Evolutionary conservation across 2,797 vertebrate genomes (phyloP).

Genomic region (Siniperca obscura): DNA sequence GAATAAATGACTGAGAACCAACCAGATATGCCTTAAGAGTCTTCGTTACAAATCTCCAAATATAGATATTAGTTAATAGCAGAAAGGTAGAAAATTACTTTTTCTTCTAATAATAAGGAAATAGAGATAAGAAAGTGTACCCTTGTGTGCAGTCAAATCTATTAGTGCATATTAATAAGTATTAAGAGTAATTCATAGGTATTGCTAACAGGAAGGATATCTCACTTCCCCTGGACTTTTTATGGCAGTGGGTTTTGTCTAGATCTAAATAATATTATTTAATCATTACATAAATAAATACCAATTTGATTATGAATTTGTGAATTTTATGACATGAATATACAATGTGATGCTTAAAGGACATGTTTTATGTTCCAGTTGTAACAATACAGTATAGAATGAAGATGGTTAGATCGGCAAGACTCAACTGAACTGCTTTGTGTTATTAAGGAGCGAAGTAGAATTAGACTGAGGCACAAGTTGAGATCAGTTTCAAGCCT

Average conservation of each 20-base stretch:
- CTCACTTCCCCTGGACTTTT: not conserved
- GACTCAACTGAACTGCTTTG: not conserved
- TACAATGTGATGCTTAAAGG: not conserved
- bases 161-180: slow-evolving; percentile 26
- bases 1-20: slow-evolving; percentile 36
- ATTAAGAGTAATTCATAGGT: slow-evolving; percentile 7
- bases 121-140: slow-evolving; percentile 41
- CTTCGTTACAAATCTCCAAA: slow-evolving; percentile 45
- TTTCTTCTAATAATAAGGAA: slow-evolving; percentile 42
- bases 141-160: slow-evolving; percentile 36
- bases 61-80: slow-evolving; percentile 38
- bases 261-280: not conserved
- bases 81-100: slow-evolving; percentile 41
- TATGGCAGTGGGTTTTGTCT: not conserved
- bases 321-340: not conserved
- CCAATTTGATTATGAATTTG: not conserved
- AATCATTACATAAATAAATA: not conserved
- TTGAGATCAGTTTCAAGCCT: slow-evolving; percentile 17
- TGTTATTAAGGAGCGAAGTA: not conserved
- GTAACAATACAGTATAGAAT: not conserved
- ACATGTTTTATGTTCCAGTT: not conserved
- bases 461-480: slow-evolving; percentile 4
- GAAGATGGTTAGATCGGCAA: not conserved
- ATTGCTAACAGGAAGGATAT: slow-evolving; percentile 1
- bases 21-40: slow-evolving; percentile 24